These are phyloP conservation scores for Ophion costatus DNA, from an alignment of 2,888 invertebrate genomes.

Conservation along the genomic window DNA sequence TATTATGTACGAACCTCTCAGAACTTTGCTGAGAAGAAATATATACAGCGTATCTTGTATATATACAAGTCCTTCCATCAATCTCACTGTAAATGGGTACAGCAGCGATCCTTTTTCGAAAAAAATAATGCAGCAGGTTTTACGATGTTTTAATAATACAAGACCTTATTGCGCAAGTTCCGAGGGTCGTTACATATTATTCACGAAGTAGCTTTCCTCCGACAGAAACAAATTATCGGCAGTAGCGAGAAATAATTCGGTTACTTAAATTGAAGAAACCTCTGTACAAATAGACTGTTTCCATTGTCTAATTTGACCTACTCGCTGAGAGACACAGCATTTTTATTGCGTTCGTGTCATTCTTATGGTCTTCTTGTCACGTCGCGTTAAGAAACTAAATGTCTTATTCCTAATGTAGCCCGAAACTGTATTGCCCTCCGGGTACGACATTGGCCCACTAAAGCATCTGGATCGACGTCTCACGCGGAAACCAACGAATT, in stretches of 20 bases:
- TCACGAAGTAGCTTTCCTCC: neutral
- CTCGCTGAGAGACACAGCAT: neutral
- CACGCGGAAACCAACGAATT: too few species aligned
- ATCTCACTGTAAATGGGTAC: neutral
- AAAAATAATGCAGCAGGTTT: neutral
- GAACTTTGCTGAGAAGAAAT: neutral
- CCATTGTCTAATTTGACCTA: neutral
- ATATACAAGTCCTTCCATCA: neutral
- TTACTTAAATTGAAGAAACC: too few species aligned
- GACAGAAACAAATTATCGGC: too few species aligned
- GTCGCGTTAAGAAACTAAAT: neutral
- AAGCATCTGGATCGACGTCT: too few species aligned
- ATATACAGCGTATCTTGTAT: neutral
- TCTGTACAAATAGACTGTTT: too few species aligned
- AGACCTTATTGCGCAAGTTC: neutral
- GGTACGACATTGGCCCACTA: constrained; percentile 1
- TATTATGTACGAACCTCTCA: neutral
- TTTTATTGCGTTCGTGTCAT: constrained; percentile 3
- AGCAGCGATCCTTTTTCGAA: neutral
- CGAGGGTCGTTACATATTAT: neutral
- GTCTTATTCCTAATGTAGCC: constrained; percentile 7
- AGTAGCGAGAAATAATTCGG: too few species aligned
- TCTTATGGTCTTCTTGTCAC: neutral
- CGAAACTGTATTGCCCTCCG: constrained; percentile 24
- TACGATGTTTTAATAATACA: neutral